These are phyloP conservation scores for Agriopis aurantiaria DNA, from an alignment of 2,888 invertebrate species.

Conservation along the genomic window DNA sequence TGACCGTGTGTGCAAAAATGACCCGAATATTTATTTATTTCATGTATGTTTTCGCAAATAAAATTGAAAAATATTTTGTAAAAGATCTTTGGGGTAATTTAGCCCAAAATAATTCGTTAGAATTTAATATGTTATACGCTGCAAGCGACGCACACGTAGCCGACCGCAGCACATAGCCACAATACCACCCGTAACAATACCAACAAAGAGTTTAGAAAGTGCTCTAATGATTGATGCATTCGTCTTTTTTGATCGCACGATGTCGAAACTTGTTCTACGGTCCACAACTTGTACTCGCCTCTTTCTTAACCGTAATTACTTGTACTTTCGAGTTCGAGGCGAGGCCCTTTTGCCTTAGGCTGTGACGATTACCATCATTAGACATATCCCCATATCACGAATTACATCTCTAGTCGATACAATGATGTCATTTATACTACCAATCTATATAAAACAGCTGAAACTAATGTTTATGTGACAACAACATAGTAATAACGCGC, in stretches of 20 bases:
- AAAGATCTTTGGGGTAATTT: too few relatives aligned
- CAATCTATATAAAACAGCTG: not conserved
- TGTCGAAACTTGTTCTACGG: constrained; percentile 70
- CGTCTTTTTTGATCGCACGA: constrained; percentile 66
- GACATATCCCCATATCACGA: constrained; percentile 33
- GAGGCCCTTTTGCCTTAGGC: constrained; percentile 53
- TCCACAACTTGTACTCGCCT: constrained; percentile 38
- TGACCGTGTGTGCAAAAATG: too few relatives aligned
- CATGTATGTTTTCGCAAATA: too few relatives aligned
- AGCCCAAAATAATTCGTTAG: too few relatives aligned
- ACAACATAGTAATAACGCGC: constrained; percentile 2
- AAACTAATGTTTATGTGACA: constrained; percentile 34
- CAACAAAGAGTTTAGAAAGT: constrained; percentile 77
- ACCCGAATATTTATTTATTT: too few relatives aligned
- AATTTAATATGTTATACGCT: not conserved
- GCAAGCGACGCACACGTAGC: constrained; percentile 4
- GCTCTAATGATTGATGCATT: constrained; percentile 74
- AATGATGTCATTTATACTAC: not conserved
- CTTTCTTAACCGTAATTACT: constrained; percentile 40
- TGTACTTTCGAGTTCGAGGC: constrained; percentile 26
- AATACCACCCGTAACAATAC: constrained; percentile 50
- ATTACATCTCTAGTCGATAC: not conserved
- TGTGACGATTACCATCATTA: constrained; percentile 58
- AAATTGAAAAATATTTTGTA: too few relatives aligned
- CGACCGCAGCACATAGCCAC: constrained; percentile 41